Conservation (phyloP, 2,797 vertebrate species). For the Fratercula arctica region DNA sequence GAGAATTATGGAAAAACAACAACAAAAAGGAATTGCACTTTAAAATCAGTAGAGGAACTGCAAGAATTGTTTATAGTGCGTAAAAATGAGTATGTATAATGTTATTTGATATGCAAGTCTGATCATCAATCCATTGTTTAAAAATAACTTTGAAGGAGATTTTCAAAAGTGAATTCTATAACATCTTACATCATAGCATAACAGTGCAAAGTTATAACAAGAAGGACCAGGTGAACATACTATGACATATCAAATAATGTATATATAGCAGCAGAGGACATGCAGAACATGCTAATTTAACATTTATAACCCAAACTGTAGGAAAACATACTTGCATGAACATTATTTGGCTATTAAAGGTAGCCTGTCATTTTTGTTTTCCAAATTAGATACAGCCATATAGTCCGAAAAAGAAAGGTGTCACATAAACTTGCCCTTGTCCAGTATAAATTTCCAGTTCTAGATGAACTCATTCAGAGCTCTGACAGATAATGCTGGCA, state of each 20-base stretch:
- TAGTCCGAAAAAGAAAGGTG: neutral
- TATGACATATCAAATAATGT: neutral
- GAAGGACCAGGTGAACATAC: neutral
- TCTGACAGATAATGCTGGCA: neutral
- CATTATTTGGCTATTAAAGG: neutral
- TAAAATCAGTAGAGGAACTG: neutral
- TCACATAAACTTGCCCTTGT: neutral
- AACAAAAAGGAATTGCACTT: neutral
- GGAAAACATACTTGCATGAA: neutral
- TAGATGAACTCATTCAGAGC: neutral
- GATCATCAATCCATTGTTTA: neutral
- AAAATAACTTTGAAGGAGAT: neutral
- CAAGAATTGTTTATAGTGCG: neutral
- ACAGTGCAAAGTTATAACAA: neutral
- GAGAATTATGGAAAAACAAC: neutral
- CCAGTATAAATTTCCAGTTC: neutral
- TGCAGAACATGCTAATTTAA: neutral
- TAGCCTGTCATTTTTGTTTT: neutral
- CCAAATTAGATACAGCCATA: neutral
- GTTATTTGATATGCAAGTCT: neutral
- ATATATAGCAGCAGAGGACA: neutral
- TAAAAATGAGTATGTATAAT: neutral
- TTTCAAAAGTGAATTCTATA: neutral
- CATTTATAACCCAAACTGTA: neutral
- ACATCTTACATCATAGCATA: accelerated